Base-by-base conservation (phyloP, 1,140 invertebrate genomes). In the Drosophila sproati region DNA sequence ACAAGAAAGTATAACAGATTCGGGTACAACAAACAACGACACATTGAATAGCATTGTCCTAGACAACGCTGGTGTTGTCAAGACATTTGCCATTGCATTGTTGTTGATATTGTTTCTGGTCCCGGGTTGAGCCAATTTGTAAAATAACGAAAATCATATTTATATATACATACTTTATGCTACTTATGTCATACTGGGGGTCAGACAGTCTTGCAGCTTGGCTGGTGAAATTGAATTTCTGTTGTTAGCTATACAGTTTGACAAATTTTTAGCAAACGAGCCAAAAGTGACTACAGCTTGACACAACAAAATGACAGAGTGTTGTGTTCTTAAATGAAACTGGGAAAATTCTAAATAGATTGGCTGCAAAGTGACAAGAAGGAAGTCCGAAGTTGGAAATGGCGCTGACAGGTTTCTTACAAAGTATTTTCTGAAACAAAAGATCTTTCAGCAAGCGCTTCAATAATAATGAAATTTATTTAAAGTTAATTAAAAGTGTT, bases 161-260 rank as follows among this genome's bases (percentile, higher is more conserved):
- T 39, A 85, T 67, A 77, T 67, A 71, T 51, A 57, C n/a, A 82
- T 63, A 79, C 20, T 82, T 76, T 82, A 82, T 82, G 70, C 71
- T 79, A 77, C 69, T 77, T 80, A 78, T 83, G 66, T 74, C 63
- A 48, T 54, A 70, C 69, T 74, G 59, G 69, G 77, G 66, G 69
- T 72, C 77, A 66, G 77, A 64, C 73, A 80, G 70, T 71, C 71
- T 83, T 68, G 77, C 70, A 60, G 55, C 61, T 62, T 81, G 70
- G 69, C 71, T 69, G 78, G 63, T 72, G 70, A 87, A 88, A 88
- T 89, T 83, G 85, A 89, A 89, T 89, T 88, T 88, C 7, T 71
- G 63, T 67, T 74, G 67, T 83, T 76, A 75, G 70, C 77, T 80
- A 80, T 77, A 63, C 76, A 80, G 73, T 89, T 88, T 88, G 83